Conservation (phyloP, 2,113 vertebrate genomes). For the Laticauda colubrina region DNA sequence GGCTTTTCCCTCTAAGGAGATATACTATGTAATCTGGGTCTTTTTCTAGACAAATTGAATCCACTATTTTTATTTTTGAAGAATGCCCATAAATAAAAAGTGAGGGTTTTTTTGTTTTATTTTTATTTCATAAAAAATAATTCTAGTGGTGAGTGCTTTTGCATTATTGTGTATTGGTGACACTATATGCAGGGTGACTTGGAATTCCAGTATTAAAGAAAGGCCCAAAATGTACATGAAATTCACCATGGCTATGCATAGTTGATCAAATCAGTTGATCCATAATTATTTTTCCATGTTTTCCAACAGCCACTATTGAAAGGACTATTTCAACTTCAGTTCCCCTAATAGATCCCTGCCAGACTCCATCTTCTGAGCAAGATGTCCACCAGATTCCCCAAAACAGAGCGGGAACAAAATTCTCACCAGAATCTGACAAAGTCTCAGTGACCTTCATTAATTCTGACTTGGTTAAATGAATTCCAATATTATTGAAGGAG, state of each 20-base stretch:
- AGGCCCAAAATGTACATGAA: background rate
- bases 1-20: background rate
- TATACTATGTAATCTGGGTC: background rate
- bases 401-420: background rate
- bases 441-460: background rate
- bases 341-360: background rate
- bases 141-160: background rate
- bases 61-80: background rate
- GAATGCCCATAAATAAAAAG: background rate
- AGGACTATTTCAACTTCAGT: background rate
- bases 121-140: background rate
- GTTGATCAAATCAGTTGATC: background rate
- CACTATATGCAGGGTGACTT: background rate
- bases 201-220: background rate
- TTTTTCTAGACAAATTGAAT: background rate
- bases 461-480: conserved; percentile 9
- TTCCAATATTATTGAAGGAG: conserved; percentile 3
- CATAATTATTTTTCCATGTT: background rate
- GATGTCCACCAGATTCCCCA: background rate
- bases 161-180: background rate
- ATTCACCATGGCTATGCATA: background rate
- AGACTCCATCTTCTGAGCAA: background rate
- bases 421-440: conserved; percentile 39
- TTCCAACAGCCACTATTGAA: background rate
- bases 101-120: background rate